A percentile compares a stretch with the other conserved stretches of the same genome.
Conservation (phyloP, 2,113 vertebrate genomes). For the Corythornis cristatus region DNA sequence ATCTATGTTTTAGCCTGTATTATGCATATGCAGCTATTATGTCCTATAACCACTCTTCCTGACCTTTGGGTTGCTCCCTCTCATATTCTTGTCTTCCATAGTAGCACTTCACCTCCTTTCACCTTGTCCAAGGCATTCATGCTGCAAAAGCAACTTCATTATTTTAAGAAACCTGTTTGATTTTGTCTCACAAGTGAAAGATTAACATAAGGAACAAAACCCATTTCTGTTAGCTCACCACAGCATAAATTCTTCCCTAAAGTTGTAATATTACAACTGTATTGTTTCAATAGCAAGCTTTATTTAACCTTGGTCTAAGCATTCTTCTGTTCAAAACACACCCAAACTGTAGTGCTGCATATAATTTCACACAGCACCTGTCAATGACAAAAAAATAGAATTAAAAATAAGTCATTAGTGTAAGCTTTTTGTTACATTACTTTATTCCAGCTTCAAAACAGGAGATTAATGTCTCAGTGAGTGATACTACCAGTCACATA, state of each 20-base stretch:
- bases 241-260: background rate
- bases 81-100: background rate
- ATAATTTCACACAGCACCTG: background rate
- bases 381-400: background rate
- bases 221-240: background rate
- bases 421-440: background rate
- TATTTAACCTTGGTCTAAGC: background rate
- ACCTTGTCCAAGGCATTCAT: background rate
- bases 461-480: slow-evolving; percentile 9
- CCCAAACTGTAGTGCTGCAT: background rate
- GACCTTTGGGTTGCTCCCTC: background rate
- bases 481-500: background rate
- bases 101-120: background rate
- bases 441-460: slow-evolving; percentile 2
- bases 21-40: background rate
- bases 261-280: background rate
- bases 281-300: background rate
- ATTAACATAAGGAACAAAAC: background rate
- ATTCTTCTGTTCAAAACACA: background rate
- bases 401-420: background rate
- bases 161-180: background rate
- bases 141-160: background rate
- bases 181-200: background rate
- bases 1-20: background rate
- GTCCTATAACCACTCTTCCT: background rate